phyloP scores from a whole-genome alignment of 2,888 invertebrate species.

The Lasioglossum vierecki region DNA sequence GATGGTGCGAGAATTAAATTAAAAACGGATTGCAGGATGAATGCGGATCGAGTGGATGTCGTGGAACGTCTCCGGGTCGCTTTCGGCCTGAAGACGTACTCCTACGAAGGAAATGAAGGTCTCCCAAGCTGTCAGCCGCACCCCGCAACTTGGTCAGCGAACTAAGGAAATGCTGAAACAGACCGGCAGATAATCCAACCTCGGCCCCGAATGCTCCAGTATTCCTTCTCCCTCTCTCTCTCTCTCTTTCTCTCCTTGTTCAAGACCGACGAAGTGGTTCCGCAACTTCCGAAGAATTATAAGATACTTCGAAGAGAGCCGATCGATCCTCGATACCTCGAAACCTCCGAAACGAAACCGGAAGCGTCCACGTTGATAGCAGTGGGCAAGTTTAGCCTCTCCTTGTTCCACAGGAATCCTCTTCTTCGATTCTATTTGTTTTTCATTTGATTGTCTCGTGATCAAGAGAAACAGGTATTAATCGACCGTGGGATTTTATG shows the following conservation, averaged over 20 bases:
- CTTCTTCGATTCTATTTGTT: not conserved
- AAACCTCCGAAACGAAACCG: not conserved
- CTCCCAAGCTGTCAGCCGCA: constrained; percentile 33
- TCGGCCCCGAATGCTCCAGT: constrained; percentile 20
- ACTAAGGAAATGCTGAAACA: constrained; percentile 59
- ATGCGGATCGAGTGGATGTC: not conserved
- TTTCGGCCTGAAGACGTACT: constrained; percentile 23
- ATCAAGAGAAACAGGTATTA: not conserved
- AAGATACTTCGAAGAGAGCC: not conserved
- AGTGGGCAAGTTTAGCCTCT: not conserved
- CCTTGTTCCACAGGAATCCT: not conserved
- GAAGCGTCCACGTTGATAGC: not conserved
- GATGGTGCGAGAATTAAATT: not conserved
- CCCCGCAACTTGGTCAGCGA: constrained; percentile 61
- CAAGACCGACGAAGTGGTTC: not conserved
- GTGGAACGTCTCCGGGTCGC: not conserved
- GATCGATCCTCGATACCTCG: constrained; percentile 1
- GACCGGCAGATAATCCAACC: constrained; percentile 61
- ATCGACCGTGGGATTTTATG: not conserved
- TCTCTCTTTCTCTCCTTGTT: not conserved
- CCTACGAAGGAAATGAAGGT: constrained; percentile 55
- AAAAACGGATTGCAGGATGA: not conserved
- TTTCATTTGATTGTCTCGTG: not conserved
- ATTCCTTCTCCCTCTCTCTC: not conserved
- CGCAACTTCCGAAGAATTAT: constrained; percentile 3